Evolutionary conservation across 2,888 invertebrate species (phyloP).

Genomic region (Dusona sp.): DNA sequence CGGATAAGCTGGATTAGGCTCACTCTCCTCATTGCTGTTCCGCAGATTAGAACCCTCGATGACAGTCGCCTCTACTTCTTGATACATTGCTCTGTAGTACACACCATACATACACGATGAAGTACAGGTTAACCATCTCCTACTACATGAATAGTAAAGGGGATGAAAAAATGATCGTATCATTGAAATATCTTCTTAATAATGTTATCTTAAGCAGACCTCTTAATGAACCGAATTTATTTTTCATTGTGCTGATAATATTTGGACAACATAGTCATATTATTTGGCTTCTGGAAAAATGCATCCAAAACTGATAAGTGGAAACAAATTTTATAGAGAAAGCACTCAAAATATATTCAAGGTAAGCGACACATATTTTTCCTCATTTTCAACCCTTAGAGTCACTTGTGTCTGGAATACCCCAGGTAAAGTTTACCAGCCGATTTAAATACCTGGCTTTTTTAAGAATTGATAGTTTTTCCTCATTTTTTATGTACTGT

Average conservation of each 20-base stretch:
- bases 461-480: too few species aligned
- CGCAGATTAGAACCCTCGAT: constrained; percentile 82
- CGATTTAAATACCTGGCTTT: too few species aligned
- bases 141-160: not conserved
- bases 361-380: too few species aligned
- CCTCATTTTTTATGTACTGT: too few species aligned
- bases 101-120: constrained; percentile 18
- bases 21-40: constrained; percentile 82
- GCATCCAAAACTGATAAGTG: too few species aligned
- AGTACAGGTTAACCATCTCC: not conserved
- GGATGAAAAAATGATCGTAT: not conserved
- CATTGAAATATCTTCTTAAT: not conserved
- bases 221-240: not conserved
- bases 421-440: too few species aligned
- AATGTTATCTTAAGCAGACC: too few species aligned
- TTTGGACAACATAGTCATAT: not conserved
- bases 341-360: too few species aligned
- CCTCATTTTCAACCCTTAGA: too few species aligned
- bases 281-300: not conserved
- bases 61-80: constrained; percentile 75
- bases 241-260: not conserved
- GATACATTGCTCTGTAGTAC: constrained; percentile 1
- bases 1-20: constrained; percentile 88
- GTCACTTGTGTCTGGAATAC: too few species aligned
- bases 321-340: too few species aligned